Conservation (phyloP, 2,888 invertebrate genomes). For the Mystacides longicornis region DNA sequence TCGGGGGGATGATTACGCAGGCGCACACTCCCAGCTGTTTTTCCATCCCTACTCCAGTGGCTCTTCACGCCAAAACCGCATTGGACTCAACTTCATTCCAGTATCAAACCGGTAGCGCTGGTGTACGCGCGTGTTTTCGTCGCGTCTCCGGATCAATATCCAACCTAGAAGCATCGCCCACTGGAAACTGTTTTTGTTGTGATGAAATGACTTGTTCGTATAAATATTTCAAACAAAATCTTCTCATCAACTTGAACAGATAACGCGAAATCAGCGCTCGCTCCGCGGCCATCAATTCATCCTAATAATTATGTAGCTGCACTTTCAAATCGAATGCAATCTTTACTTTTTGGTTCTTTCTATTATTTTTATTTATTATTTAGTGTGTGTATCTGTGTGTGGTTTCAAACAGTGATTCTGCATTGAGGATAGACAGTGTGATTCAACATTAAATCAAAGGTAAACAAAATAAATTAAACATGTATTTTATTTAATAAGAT, state of each 20-base stretch:
- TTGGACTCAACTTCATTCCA: not conserved
- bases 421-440: too few relatives aligned
- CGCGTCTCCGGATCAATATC: not conserved
- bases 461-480: too few relatives aligned
- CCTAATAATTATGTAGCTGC: not conserved
- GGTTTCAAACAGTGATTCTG: too few relatives aligned
- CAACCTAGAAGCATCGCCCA: not conserved
- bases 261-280: not conserved
- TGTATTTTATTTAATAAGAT: too few relatives aligned
- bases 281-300: too few relatives aligned
- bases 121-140: not conserved
- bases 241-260: not conserved
- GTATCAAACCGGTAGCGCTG: not conserved
- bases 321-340: not conserved
- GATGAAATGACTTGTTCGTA: not conserved
- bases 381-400: not conserved
- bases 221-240: not conserved
- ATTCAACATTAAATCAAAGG: too few relatives aligned
- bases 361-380: not conserved
- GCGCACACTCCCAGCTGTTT: not conserved
- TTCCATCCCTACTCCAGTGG: not conserved
- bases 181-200: not conserved
- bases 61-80: not conserved
- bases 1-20: not conserved
- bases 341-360: not conserved